Base-by-base conservation (phyloP, 2,113 vertebrate genomes). In the human (Homo sapiens) region DNA sequence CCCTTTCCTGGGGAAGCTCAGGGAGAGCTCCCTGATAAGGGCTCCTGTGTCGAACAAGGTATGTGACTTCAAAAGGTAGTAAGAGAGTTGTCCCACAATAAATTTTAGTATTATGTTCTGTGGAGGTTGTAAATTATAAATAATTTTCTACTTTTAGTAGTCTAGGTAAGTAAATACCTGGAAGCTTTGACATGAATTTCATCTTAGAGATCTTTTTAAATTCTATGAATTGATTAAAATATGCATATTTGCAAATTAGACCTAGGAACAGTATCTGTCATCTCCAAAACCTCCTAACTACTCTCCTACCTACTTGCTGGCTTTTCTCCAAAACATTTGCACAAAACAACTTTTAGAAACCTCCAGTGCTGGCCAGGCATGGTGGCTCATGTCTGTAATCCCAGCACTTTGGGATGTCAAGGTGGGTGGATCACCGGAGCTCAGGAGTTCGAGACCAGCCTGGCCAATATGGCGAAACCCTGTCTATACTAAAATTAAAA, bases 181-280 rank as follows among this genome's bases (percentile, higher is more conserved):
- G 48, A 95, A 84, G 40, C 32, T 93, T 61, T 87, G 43, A 93
- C 83, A 72, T 81, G 90, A 72, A 79, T 61, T 76, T 81, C 81
- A 48, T 75, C 40, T 45, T 57, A 16, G 59, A 52, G 35, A n/a
- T 81, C 22, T 43, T 81, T 89, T 89, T 64, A 86, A 90, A 89
- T 32, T 27, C 50, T 52, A 52, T 50, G 17, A 90, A 55, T 61
- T 82, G 23, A 64, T 83, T 55, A 43, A 55, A 61, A 35, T 38
- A 10, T 59, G 10, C 16, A 9, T 55, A 66, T 89, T 76, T 86
- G 68, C 43, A 61, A 61, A 40, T 57, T 45, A 93, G 90, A 43
- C 11, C 61, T 86, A 93, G n/a, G n/a, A 64, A 27, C 20, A 52
- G 13, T 73, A 25, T 64, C 55, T 76, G 50, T 80, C 14, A 35